Percentiles rank a stretch among this genome's conserved stretches.
Evolutionary conservation across 2,888 invertebrate species (phyloP).

Genomic region (Hetaerina titia): DNA sequence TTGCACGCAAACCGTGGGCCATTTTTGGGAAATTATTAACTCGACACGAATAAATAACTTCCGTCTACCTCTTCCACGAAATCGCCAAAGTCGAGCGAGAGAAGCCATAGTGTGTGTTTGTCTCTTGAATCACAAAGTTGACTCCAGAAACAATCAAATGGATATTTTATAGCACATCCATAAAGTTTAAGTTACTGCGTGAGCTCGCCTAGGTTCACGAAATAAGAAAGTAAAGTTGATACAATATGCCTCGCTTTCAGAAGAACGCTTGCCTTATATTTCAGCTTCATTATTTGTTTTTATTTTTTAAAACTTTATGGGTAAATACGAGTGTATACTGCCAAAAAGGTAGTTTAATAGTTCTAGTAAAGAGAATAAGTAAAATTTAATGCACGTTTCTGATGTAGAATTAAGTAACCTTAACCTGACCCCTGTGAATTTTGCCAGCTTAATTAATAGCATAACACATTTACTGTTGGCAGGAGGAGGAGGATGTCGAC

Average conservation of each 20-base stretch:
- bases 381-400: no score
- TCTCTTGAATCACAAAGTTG: neutral
- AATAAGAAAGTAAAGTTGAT: neutral
- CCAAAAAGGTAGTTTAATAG: neutral
- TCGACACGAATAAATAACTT: neutral
- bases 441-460: no score
- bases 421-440: no score
- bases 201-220: neutral
- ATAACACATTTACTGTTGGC: no score
- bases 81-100: neutral
- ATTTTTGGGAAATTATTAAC: slow-evolving; percentile 12
- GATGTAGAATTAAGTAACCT: no score
- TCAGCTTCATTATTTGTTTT: neutral
- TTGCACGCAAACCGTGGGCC: neutral
- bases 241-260: neutral
- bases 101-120: neutral
- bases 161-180: neutral
- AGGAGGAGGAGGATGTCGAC: no score
- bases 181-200: neutral
- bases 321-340: neutral
- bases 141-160: neutral
- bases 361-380: no score
- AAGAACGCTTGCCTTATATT: neutral
- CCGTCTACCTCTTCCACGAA: neutral
- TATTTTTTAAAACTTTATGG: neutral